Conservation (phyloP, 2,888 invertebrate genomes). For the Hemaris fuciformis region DNA sequence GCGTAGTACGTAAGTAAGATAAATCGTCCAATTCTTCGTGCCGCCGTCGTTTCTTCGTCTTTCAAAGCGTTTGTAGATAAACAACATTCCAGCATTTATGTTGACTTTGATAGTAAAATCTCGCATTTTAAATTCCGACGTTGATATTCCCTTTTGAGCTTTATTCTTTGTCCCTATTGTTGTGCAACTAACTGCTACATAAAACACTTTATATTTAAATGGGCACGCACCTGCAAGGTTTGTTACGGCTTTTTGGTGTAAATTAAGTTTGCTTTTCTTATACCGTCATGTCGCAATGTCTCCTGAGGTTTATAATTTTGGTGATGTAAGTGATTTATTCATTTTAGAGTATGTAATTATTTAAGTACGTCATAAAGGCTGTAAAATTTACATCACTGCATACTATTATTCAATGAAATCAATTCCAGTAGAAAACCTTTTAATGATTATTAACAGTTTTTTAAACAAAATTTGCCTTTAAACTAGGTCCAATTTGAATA, state of each 20-base stretch:
- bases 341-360: no score
- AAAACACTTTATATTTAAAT: not conserved
- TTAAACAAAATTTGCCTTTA: no score
- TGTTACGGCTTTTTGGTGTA: not conserved
- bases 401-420: no score
- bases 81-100: conserved; percentile 29
- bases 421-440: no score
- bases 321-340: no score
- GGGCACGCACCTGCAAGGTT: not conserved
- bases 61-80: conserved; percentile 24
- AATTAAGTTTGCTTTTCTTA: not conserved
- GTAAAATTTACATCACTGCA: no score
- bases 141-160: conserved; percentile 18
- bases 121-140: conserved; percentile 22
- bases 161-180: conserved; percentile 14
- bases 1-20: conserved; percentile 12
- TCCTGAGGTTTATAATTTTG: no score
- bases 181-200: not conserved
- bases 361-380: no score
- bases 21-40: conserved; percentile 26
- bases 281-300: not conserved
- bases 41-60: conserved; percentile 19
- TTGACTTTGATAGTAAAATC: conserved; percentile 29
- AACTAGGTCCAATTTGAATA: no score
- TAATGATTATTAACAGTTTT: no score